These are phyloP conservation scores for Malurus elegans DNA, from an alignment of 2,113 vertebrate species.

Conservation along the genomic window DNA sequence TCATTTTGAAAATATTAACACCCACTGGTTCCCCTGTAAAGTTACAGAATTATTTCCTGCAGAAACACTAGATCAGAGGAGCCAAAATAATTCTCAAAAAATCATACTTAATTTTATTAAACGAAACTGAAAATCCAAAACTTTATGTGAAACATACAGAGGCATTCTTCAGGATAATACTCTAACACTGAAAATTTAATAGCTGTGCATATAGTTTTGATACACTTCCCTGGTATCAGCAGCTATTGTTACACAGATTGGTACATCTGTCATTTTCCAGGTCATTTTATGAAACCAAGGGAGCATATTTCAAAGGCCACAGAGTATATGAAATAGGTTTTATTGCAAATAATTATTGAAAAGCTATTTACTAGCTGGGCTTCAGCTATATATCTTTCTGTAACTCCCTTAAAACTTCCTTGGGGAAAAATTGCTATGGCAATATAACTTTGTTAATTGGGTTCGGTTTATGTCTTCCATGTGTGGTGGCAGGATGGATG, in stretches of 20 bases:
- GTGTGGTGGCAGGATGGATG: slow-evolving; percentile 22
- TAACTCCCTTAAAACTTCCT: slow-evolving; percentile 52
- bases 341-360: slow-evolving; percentile 49
- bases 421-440: background rate
- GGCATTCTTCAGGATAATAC: background rate
- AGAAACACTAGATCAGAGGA: background rate
- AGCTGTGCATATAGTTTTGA: slow-evolving; percentile 28
- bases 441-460: slow-evolving; percentile 50
- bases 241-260: slow-evolving; percentile 2
- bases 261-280: slow-evolving; percentile 47
- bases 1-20: slow-evolving; percentile 10
- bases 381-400: slow-evolving; percentile 19
- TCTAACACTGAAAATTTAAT: slow-evolving; percentile 15
- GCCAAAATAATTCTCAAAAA: background rate
- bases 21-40: background rate
- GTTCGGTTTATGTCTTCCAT: slow-evolving; percentile 57
- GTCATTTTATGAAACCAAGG: slow-evolving; percentile 46
- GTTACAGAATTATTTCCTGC: slow-evolving; percentile 5
- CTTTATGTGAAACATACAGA: background rate
- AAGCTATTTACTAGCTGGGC: slow-evolving; percentile 22
- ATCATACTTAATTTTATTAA: slow-evolving; percentile 7
- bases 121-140: slow-evolving; percentile 21
- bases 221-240: slow-evolving; percentile 11
- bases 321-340: slow-evolving; percentile 33
- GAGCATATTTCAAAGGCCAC: slow-evolving; percentile 44